Evolutionary conservation across 2,888 invertebrate genomes (phyloP).

Genomic region (Cosmopolites sordidus): DNA sequence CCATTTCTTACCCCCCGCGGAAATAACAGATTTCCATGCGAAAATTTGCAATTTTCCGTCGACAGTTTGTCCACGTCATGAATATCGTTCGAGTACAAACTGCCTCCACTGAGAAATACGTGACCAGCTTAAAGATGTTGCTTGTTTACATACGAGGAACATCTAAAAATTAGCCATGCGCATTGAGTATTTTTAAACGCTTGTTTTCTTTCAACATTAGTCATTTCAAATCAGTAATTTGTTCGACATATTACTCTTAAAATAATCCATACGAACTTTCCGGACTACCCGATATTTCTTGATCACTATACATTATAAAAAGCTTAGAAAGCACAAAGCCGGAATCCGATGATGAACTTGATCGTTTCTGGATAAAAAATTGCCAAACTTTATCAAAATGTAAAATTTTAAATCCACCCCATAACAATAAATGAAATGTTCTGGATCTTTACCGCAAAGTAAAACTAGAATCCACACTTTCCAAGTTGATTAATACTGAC

Average conservation of each 20-base stretch:
- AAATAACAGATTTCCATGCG: conserved; percentile 5
- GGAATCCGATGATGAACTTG: no score
- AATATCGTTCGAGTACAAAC: conserved; percentile 5
- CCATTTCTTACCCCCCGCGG: neutral
- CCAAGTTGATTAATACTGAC: neutral
- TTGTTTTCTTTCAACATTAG: neutral
- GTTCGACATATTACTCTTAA: no score
- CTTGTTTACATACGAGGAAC: no score
- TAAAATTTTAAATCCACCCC: neutral
- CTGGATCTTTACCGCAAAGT: no score
- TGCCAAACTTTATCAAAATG: neutral
- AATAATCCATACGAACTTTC: no score
- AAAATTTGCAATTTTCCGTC: conserved; percentile 8
- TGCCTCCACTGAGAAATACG: neutral
- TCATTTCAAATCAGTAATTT: neutral
- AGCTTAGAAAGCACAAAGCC: no score
- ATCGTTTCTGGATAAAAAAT: no score
- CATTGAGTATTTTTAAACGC: no score
- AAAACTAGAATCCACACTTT: neutral
- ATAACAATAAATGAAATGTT: no score
- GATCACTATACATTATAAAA: no score
- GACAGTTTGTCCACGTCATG: conserved; percentile 4
- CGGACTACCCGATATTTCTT: no score
- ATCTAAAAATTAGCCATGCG: no score
- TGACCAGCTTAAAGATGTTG: neutral